Evolutionary conservation across 2,888 invertebrate species (phyloP).

Genomic region (Aspidapion aeneum): DNA sequence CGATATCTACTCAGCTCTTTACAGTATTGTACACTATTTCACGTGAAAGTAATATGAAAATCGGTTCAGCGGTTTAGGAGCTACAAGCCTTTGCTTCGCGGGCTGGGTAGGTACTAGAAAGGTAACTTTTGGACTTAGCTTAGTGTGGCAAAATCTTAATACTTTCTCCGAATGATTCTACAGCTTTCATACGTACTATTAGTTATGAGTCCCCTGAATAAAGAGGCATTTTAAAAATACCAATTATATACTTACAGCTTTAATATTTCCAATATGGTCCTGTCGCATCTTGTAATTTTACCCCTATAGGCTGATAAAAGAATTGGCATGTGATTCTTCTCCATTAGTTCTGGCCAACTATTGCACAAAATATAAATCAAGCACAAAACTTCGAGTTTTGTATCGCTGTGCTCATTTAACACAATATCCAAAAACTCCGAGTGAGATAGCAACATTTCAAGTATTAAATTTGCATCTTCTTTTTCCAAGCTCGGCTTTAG

Average conservation of each 20-base stretch:
- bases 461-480: constrained; percentile 53
- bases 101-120: too few species aligned
- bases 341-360: constrained; percentile 63
- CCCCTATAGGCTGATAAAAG: constrained; percentile 77
- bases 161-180: too few species aligned
- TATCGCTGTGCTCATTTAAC: constrained; percentile 52
- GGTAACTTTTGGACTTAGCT: too few species aligned
- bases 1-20: too few species aligned
- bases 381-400: constrained; percentile 53
- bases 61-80: too few species aligned
- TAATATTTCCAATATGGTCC: constrained; percentile 65
- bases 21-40: too few species aligned
- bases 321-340: constrained; percentile 67
- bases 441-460: constrained; percentile 74
- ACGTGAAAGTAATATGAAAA: too few species aligned
- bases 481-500: constrained; percentile 51
- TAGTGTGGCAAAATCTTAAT: too few species aligned
- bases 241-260: constrained; percentile 60
- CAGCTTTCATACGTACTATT: too few species aligned
- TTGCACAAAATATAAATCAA: constrained; percentile 61
- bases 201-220: too few species aligned
- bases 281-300: constrained; percentile 65
- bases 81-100: too few species aligned
- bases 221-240: too few species aligned
- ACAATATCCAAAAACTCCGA: constrained; percentile 73